phyloP scores from a whole-genome alignment of 2,113 vertebrate genomes.

The Trematomus loennbergii region DNA sequence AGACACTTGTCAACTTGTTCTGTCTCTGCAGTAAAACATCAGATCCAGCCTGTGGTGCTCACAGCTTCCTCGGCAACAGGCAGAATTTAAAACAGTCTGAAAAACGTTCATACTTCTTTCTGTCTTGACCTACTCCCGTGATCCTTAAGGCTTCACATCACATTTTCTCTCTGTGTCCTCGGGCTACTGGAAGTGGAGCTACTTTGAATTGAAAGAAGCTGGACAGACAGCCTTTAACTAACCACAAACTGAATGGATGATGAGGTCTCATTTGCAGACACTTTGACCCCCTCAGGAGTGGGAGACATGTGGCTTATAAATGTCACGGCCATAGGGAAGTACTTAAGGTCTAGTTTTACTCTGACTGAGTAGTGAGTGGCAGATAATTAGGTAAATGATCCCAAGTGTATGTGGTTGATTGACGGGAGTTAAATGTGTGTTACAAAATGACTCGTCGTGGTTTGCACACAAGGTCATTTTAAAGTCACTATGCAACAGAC shows the following conservation, averaged over 20 bases:
- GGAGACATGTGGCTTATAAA: conserved; percentile 57
- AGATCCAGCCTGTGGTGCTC: background rate
- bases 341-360: conserved; percentile 15
- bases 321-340: conserved; percentile 45
- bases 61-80: conserved; percentile 7
- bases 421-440: conserved; percentile 1
- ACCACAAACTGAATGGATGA: conserved; percentile 32
- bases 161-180: conserved; percentile 33
- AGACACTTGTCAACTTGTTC: background rate
- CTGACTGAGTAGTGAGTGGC: conserved; percentile 26
- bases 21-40: conserved; percentile 14
- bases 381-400: conserved; percentile 35
- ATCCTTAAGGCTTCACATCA: conserved; percentile 25
- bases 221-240: background rate
- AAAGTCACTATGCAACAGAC: background rate
- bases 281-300: conserved; percentile 22
- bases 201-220: conserved; percentile 51
- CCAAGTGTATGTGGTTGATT: conserved; percentile 2
- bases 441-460: background rate
- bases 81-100: conserved; percentile 38
- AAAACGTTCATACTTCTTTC: conserved; percentile 27
- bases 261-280: conserved; percentile 31
- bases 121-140: conserved; percentile 1
- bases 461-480: conserved; percentile 22
- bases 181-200: conserved; percentile 21